Conservation (phyloP, 2,888 invertebrate genomes). For the Petrolisthes manimaculis region DNA sequence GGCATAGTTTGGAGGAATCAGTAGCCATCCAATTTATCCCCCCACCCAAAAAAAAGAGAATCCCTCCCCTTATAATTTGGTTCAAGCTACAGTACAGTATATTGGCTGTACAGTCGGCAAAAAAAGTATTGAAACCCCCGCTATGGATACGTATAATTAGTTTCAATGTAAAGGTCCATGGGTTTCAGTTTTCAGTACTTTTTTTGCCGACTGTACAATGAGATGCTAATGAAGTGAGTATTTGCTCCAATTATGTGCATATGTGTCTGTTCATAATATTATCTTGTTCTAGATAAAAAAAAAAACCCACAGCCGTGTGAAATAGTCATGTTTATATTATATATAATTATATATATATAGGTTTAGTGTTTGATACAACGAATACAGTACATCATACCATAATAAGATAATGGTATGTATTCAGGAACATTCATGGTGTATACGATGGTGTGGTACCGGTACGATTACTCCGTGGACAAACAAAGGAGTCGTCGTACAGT, state of each 20-base stretch:
- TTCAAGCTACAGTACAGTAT: too few species aligned
- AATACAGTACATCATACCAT: slow-evolving; percentile 14
- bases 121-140: neutral
- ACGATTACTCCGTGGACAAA: too few species aligned
- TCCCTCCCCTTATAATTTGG: too few species aligned
- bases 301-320: slow-evolving; percentile 20
- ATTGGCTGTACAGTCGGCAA: neutral
- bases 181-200: too few species aligned
- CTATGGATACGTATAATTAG: too few species aligned
- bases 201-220: slow-evolving; percentile 1
- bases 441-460: too few species aligned
- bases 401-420: slow-evolving; percentile 22
- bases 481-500: too few species aligned
- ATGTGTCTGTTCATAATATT: slow-evolving; percentile 19
- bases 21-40: too few species aligned
- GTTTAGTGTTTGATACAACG: slow-evolving; percentile 40
- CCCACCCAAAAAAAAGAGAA: too few species aligned
- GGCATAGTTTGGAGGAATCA: too few species aligned
- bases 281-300: neutral
- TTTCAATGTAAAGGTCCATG: too few species aligned
- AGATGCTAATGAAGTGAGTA: too few species aligned
- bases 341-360: neutral
- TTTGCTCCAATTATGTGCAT: neutral
- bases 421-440: neutral
- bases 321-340: slow-evolving; percentile 30